Evolutionary conservation across 2,113 vertebrate species (phyloP).

Genomic region (Glaucomys volans): DNA sequence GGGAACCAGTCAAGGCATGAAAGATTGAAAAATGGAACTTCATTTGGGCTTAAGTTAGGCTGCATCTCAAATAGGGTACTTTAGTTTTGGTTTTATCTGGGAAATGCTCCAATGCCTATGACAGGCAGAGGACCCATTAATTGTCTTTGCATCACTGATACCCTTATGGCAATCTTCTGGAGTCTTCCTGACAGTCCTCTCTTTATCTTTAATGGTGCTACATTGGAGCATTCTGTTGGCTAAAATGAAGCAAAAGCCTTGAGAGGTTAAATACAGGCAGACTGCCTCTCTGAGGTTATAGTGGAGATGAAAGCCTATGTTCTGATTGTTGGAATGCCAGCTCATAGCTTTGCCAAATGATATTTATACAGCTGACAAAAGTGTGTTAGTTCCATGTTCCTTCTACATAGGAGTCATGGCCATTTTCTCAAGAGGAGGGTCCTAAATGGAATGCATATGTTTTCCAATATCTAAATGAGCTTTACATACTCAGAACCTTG

Average conservation of each 20-base stretch:
- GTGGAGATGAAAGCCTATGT: constrained; percentile 60
- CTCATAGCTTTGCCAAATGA: constrained; percentile 59
- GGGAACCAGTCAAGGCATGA: background rate
- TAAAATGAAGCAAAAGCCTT: constrained; percentile 10
- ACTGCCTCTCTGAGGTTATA: background rate
- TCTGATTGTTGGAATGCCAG: constrained; percentile 62
- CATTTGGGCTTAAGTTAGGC: background rate
- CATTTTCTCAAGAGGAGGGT: constrained; percentile 56
- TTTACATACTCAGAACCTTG: constrained; percentile 53
- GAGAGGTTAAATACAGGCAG: constrained; percentile 38
- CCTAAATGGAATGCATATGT: constrained; percentile 66
- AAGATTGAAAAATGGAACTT: background rate
- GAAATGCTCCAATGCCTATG: background rate
- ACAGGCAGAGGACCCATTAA: background rate
- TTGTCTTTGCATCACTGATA: background rate
- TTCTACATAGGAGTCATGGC: constrained; percentile 23
- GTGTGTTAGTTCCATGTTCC: constrained; percentile 59
- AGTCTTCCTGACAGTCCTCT: background rate
- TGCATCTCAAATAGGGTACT: background rate
- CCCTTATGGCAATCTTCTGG: too few species aligned
- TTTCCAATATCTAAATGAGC: constrained; percentile 38
- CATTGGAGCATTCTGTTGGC: background rate
- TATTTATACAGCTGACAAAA: constrained; percentile 77
- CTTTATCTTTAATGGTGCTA: background rate
- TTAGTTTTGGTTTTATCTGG: background rate